These are phyloP conservation scores for Carcharodon carcharias DNA, from an alignment of 2,797 vertebrate species.

Conservation along the genomic window DNA sequence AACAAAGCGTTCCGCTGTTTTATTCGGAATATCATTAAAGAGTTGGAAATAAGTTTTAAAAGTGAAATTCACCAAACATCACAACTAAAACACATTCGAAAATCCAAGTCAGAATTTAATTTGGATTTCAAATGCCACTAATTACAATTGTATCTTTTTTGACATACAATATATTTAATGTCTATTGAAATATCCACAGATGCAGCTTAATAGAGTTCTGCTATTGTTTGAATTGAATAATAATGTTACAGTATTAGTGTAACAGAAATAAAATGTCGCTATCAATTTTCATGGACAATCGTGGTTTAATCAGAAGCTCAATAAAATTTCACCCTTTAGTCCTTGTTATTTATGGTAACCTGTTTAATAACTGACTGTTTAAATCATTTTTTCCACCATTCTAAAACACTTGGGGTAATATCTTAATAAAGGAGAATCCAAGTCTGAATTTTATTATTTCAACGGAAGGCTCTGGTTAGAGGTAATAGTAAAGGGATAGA, in stretches of 20 bases:
- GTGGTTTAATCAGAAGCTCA: background rate
- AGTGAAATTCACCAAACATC: background rate
- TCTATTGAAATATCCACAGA: background rate
- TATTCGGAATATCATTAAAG: background rate
- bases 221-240: background rate
- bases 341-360: background rate
- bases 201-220: background rate
- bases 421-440: background rate
- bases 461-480: background rate
- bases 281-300: background rate
- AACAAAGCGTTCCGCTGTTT: background rate
- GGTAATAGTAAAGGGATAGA: background rate
- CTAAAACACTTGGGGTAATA: background rate
- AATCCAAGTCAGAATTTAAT: background rate
- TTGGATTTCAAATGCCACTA: background rate
- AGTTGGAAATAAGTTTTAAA: background rate
- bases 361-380: background rate
- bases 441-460: background rate
- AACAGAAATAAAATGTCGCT: slow-evolving; percentile 15
- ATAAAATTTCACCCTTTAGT: background rate
- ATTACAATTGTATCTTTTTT: background rate
- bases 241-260: background rate
- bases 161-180: background rate
- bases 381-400: background rate
- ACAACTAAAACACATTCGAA: background rate